Base-by-base conservation (phyloP, 1,140 invertebrate genomes). In the Sarcophaga peregrina region DNA sequence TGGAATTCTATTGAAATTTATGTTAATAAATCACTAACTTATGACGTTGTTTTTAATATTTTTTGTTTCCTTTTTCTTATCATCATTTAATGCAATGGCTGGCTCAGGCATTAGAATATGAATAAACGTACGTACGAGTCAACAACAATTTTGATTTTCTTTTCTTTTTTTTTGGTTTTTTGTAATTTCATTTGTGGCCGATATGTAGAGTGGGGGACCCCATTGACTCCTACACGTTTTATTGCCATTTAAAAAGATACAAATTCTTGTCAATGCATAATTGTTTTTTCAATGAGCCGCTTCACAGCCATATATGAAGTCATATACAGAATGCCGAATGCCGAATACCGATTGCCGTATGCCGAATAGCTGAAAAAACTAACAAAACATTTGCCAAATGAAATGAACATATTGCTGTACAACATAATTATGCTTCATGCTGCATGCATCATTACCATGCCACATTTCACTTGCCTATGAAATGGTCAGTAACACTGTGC, bases 201-300 rank as follows among this genome's bases (percentile, higher is more conserved):
- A 15, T 10, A 37, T 47, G 15, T 47, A 48, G 13, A 76, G 46
- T n/a, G 45, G 6, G 5, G 11, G 17, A 48, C 75, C 75, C 47
- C 20, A 45, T n/a, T 78, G 75, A 78, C 75, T 78, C 75, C 75
- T 78, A 78, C 75, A 78, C 75, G 75, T 78, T 78, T 78, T 78
- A 78, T 78, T 78, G 75, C 75, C 48, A 52, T 78, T 78, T 78
- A 78, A 78, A 78, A 78, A 78, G 75, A 50, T 78, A 78, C 75
- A 78, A 78, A 78, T 78, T 78, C 75, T 78, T 78, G 75, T 78
- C 75, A 78, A 78, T 78, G 25, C 75, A 78, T 78, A 78, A 78
- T 78, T 78, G 75, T 78, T 78, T 78, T 78, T 78, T 78, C 75
- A 78, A 78, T 78, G 75, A 78, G 75, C 47, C 47, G 13, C 58